Evolutionary conservation across 2,113 vertebrate genomes (phyloP).

Genomic region (Sebastes schlegelii): DNA sequence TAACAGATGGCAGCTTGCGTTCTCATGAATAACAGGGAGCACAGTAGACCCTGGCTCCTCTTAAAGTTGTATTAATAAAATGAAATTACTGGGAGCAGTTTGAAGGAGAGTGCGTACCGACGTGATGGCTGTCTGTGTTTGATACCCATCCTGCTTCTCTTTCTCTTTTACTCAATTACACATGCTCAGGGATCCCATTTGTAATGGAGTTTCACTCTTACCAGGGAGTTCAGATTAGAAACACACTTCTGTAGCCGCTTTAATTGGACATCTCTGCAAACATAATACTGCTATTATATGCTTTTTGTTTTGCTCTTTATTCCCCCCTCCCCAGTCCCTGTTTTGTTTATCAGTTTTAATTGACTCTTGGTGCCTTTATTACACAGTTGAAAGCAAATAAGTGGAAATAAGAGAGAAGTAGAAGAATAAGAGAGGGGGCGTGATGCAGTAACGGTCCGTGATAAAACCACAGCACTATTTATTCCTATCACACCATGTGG

Average conservation of each 20-base stretch:
- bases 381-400: not conserved
- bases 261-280: conserved; percentile 22
- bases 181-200: not conserved
- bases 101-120: conserved; percentile 18
- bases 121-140: conserved; percentile 27
- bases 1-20: conserved; percentile 54
- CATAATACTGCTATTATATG: not conserved
- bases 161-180: conserved; percentile 37
- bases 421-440: not conserved
- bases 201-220: conserved; percentile 21
- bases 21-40: conserved; percentile 58
- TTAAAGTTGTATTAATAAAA: conserved; percentile 57
- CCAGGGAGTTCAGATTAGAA: conserved; percentile 16
- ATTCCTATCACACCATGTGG: not conserved
- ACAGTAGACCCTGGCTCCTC: conserved; percentile 31
- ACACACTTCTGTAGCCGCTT: conserved; percentile 13
- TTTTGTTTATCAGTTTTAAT: conserved; percentile 15
- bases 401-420: not conserved
- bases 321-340: not conserved
- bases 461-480: not conserved
- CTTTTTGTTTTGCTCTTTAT: not conserved
- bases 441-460: not conserved
- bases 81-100: conserved; percentile 46
- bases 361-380: not conserved
- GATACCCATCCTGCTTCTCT: conserved; percentile 25